phyloP scores from a whole-genome alignment of 2,113 vertebrate genomes.

The Columbina picui region DNA sequence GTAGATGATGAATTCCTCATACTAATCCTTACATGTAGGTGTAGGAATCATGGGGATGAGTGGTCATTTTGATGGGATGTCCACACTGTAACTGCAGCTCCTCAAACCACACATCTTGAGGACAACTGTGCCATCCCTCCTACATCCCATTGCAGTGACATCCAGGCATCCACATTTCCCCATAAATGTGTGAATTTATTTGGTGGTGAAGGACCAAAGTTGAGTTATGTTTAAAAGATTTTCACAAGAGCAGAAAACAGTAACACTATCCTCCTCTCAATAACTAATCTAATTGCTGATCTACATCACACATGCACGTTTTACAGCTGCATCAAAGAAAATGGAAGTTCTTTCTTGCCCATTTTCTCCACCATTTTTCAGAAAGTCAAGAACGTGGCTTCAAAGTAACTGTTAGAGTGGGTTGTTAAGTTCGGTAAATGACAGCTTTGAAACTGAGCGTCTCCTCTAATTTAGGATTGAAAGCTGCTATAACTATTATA shows the following conservation, averaged over 20 bases:
- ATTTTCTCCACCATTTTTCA: not conserved
- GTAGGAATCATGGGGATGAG: rapidly evolving
- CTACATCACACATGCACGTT: not conserved
- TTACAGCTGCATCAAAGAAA: not conserved
- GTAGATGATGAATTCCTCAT: not conserved
- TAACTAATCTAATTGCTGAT: not conserved
- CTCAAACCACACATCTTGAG: not conserved
- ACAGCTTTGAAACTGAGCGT: not conserved
- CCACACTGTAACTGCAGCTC: not conserved
- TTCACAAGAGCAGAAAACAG: not conserved
- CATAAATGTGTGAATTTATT: not conserved
- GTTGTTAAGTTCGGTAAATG: constrained; percentile 4
- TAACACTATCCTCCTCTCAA: not conserved
- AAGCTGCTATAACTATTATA: not conserved
- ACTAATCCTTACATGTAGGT: rapidly evolving
- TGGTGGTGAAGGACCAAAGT: not conserved
- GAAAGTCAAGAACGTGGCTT: not conserved
- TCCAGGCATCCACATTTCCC: not conserved
- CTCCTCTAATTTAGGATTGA: not conserved
- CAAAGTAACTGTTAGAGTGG: not conserved
- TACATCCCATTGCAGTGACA: not conserved
- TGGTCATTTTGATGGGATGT: rapidly evolving
- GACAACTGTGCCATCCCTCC: not conserved
- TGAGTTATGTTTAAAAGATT: not conserved
- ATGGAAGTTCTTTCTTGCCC: not conserved